phyloP scores from a whole-genome alignment of 2,113 vertebrate genomes.

The Halcyon senegalensis region DNA sequence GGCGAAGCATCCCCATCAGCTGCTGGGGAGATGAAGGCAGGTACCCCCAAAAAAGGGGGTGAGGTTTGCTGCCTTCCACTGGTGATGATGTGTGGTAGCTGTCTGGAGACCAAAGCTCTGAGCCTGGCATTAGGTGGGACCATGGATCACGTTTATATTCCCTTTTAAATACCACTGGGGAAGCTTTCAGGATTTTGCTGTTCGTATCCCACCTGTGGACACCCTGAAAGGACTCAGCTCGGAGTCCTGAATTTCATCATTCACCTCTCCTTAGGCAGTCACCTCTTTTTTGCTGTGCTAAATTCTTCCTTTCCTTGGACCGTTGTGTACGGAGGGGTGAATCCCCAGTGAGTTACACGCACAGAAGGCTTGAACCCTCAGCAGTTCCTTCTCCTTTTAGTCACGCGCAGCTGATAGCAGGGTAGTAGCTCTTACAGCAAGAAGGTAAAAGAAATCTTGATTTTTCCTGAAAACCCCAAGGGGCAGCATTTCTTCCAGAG shows the following conservation, averaged over 20 bases:
- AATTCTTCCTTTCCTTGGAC: neutral
- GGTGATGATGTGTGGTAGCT: neutral
- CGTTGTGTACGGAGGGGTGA: neutral
- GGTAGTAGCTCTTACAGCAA: neutral
- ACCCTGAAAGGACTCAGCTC: neutral
- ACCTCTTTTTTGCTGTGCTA: neutral
- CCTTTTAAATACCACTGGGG: neutral
- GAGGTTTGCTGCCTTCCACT: neutral
- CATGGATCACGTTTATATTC: neutral
- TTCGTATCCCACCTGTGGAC: neutral
- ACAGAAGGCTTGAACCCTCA: neutral
- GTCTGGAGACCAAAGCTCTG: neutral
- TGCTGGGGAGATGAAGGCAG: neutral
- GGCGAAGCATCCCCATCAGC: fast-evolving
- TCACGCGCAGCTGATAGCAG: neutral
- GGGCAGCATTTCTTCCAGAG: neutral
- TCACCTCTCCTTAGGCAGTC: neutral
- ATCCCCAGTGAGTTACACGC: neutral
- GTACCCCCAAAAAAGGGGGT: fast-evolving
- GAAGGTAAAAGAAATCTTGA: neutral
- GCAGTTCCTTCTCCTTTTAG: neutral
- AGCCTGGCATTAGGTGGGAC: neutral
- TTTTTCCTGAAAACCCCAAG: neutral
- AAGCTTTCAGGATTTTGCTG: neutral
- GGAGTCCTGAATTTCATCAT: neutral